Base-by-base conservation (phyloP, 2,888 invertebrate species). In the Laspeyria flexula region DNA sequence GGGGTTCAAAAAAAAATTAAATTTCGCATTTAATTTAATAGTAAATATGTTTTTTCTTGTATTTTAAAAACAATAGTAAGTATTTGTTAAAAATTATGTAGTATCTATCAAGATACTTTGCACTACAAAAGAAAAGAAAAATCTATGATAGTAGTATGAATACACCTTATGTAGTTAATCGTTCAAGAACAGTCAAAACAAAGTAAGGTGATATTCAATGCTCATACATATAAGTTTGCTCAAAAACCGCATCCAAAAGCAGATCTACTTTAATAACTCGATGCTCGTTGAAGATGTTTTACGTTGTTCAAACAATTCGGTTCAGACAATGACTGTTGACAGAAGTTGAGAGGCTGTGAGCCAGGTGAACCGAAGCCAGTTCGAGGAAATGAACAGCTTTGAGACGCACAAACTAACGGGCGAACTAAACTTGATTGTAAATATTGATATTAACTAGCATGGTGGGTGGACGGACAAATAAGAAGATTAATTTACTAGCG, bases 281-380 rank as follows among this genome's bases (percentile, higher is more conserved):
- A 18, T 38, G 48, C 35, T 46, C 21, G 31, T 34, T 60, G 52
- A 63, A 65, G 60, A 70, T 69, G 68, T 65, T 69, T 60, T 60
- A 65, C 66, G 68, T 59, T 68, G 54, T 39, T 56, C 65, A 77
- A 71, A 76, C 63, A 73, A 60, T 62, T 60, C 55, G 59, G 65
- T 56, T 60, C 65, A 41, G 60, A 69, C 64, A 68, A 64, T 53
- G 65, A 60, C 46, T 71, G 73, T 72, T 77, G 75, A 73, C 71
- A 69, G 71, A 71, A 65, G 67, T 65, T 33, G 55, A 63, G 66
- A 63, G 59, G 55, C 62, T 64, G 67, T 57, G 51, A 56, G 45
- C 48, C 60, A 61, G 54, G 55, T 68, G 65, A 70, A 66, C 69
- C 58, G 62, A 23, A 53, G 39, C 43, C 37, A 41, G 33, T 70